phyloP scores from a whole-genome alignment of 2,113 vertebrate genomes.

The Capreolus pygargus region DNA sequence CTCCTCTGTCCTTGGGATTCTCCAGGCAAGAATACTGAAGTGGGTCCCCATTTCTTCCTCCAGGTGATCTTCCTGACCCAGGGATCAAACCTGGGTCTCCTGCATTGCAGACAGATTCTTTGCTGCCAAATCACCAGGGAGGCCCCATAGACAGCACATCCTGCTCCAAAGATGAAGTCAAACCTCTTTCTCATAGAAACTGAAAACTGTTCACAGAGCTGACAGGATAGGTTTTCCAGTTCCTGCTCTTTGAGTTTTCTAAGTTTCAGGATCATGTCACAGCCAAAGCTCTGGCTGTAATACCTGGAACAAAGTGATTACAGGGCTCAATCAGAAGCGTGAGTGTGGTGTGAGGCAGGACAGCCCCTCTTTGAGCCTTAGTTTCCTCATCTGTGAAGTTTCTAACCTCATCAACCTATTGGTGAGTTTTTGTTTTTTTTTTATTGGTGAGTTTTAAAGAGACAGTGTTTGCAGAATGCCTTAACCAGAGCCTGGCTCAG shows the following conservation, averaged over 20 bases:
- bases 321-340: not conserved
- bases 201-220: not conserved
- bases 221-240: not conserved
- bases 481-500: not conserved
- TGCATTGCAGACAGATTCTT: not conserved
- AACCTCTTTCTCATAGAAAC: not conserved
- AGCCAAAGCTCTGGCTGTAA: not conserved
- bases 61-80: not conserved
- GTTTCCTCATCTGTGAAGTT: not conserved
- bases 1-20: not conserved
- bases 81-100: not conserved
- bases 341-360: not conserved
- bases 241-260: not conserved
- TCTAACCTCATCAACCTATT: not conserved
- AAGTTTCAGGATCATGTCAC: not conserved
- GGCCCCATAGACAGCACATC: not conserved
- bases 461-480: not conserved
- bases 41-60: not conserved
- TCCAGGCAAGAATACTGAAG: not conserved
- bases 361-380: not conserved
- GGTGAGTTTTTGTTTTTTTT: not conserved
- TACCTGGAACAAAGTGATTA: not conserved
- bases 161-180: not conserved
- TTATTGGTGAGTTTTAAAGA: not conserved
- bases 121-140: not conserved